Evolutionary conservation across 2,888 invertebrate species (phyloP), one percentile per base, ranked within the genome.

Genomic region (Chymomyza caudatula): DNA sequence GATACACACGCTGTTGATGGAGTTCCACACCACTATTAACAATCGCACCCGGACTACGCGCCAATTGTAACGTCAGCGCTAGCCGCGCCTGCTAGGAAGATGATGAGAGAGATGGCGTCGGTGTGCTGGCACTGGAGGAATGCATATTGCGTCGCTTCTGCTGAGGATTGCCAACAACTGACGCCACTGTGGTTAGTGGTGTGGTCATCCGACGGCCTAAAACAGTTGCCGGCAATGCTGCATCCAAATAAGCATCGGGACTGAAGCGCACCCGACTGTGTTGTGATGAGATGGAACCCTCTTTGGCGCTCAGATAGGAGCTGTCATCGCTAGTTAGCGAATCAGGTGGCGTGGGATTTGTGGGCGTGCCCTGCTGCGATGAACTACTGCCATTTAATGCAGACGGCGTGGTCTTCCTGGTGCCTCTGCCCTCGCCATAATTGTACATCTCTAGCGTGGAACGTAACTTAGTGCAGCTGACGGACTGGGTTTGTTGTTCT

Each of bases 311-410:
- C 76, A 96, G 94, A 89, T 96, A 97, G 51, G 96, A 96, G 85
- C 96, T 95, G 87, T 96, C 97, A 80, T 97, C 97, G 84, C 96
- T 96, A 0, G 96, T 94, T 67, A 96, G 87, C 74, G 96, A 96
- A 81, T 96, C 96, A 0, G 96, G 96, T 0, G 96, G 96, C 4
- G 96, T 96, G 1, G 95, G 95, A 89, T 95, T 95, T 0, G 96
- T 95, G 17, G 96, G 95, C 0, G 96, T 95, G 15, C 88, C 87
- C 66, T 87, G 87, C 57, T 87, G 86, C n/a, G 86, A 87, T 8
- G 82, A 79, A 8, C 64, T 69, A 66, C 77, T 71, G 47, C 93
- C 92, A 3, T 92, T 91, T 2, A 91, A 91, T 0, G 91, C 92
- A 66, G 92, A 93, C 71, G 92, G 92, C 23, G 89, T 91, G 69